phyloP scores from a whole-genome alignment of 2,888 invertebrate species.

The Rugalucina vietnamica region DNA sequence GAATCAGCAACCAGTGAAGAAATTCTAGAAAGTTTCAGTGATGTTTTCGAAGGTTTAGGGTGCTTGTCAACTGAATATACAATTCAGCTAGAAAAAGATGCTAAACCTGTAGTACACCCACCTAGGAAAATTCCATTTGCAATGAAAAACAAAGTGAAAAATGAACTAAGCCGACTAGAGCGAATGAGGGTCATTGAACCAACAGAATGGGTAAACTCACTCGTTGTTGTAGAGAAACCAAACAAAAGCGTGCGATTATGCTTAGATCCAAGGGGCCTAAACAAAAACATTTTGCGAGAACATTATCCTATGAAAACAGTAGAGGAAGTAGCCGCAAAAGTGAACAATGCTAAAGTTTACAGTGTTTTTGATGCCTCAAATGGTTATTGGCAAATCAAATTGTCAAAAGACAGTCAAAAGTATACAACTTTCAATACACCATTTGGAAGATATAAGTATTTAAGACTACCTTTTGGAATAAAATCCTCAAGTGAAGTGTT shows the following conservation, averaged over 20 bases:
- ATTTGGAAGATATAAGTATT: conserved; percentile 45
- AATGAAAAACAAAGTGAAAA: conserved; percentile 38
- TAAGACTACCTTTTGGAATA: conserved; percentile 28
- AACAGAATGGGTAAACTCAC: conserved; percentile 60
- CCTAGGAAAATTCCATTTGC: conserved; percentile 6
- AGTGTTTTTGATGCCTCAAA: conserved; percentile 38
- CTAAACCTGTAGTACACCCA: not conserved
- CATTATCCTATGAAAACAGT: conserved; percentile 57
- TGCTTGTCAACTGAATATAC: conserved; percentile 25
- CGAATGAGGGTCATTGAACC: conserved; percentile 55
- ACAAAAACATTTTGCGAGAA: conserved; percentile 44
- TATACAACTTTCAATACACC: conserved; percentile 45
- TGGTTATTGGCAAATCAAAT: conserved; percentile 41
- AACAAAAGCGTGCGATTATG: conserved; percentile 39
- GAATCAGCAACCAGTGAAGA: not conserved
- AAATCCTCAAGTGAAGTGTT: conserved; percentile 31
- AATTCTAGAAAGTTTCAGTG: conserved; percentile 18
- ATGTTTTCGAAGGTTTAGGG: not conserved
- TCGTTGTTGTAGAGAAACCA: conserved; percentile 56
- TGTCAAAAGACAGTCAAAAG: conserved; percentile 32
- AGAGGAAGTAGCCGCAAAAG: conserved; percentile 47
- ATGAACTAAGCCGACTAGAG: conserved; percentile 51
- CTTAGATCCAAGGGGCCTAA: conserved; percentile 65
- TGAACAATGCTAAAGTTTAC: conserved; percentile 49
- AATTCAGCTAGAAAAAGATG: conserved; percentile 38